Evolutionary conservation across 2,888 invertebrate genomes (phyloP).

Genomic region (Ochlodes sylvanus): DNA sequence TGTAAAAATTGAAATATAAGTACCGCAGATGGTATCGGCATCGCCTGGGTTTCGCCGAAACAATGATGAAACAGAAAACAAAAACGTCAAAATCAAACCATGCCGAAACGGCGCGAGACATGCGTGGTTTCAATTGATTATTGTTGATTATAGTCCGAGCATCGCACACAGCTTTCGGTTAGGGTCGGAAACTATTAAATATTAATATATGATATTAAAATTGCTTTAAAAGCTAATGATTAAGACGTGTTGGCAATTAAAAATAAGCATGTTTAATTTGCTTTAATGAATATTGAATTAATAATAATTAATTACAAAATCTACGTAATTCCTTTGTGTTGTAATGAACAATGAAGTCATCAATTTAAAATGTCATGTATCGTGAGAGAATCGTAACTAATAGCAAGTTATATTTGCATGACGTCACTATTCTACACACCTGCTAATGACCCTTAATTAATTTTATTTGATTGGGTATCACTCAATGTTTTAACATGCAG

Average conservation of each 20-base stretch:
- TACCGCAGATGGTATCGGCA: conserved; percentile 89
- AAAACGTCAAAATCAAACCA: conserved; percentile 69
- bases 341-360: neutral
- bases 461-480: neutral
- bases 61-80: conserved; percentile 80
- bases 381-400: neutral
- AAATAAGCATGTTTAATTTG: conserved; percentile 3
- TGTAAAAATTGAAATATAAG: conserved; percentile 69
- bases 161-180: conserved; percentile 9
- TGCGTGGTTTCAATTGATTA: conserved; percentile 35
- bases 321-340: neutral
- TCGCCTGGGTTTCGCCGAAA: conserved; percentile 85
- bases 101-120: conserved; percentile 61
- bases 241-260: neutral
- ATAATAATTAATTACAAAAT: neutral
- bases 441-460: neutral
- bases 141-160: conserved; percentile 1
- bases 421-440: no score
- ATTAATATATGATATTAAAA: neutral
- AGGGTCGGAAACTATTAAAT: neutral
- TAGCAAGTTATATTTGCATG: neutral
- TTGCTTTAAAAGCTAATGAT: neutral
- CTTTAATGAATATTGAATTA: no score
- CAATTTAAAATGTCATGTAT: neutral
- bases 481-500: neutral